Base-by-base conservation (phyloP, 2,888 invertebrate species). In the Thysanoteuthis rhombus region DNA sequence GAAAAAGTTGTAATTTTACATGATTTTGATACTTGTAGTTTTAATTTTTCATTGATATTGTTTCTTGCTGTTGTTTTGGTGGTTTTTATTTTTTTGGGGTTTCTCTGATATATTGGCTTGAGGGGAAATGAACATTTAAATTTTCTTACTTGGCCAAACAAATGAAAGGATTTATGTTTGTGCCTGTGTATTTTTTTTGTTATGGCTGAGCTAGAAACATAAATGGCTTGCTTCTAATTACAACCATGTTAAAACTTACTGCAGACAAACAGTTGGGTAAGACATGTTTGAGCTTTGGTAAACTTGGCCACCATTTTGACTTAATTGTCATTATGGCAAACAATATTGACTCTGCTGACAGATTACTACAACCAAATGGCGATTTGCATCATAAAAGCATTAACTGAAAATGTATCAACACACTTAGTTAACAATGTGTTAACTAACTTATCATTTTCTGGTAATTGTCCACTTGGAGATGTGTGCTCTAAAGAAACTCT, bases 41-140 rank as follows among this genome's bases (percentile, higher is more conserved):
- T 75, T n/a, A 4, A 16, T 75, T 75, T 75, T 75, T 75, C n/a
- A 32, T 75, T 75, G 75, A n/a, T 75, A 75, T 75, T 36, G 52
- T 75, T 75, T 75, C 75, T 75, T 75, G 75, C 75, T 75, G 75
- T 75, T 75, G 75, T 75, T 75, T 75, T 75, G 75, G 75, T 75
- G 75, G 75, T 75, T 36, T 75, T 75, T n/a, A 8, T n/a, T n/a
- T n/a, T n/a, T 75, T n/a, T 36, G n/a, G 2, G 1, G 22, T 75
- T 75, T n/a, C 8, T n/a, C 10, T 75, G 36, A 75, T 75, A n/a
- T 36, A 75, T 75, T 75, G 75, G 75, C 75, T 75, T 36, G 75
- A 75, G n/a, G 75, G n/a, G 8, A n/a, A 75, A 36, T 75, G 36
- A 75, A 75, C 75, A 75, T 75, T 75, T 36, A 75, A 75, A n/a